Conservation (phyloP, 2,888 invertebrate genomes). For the Leuctra nigra region DNA sequence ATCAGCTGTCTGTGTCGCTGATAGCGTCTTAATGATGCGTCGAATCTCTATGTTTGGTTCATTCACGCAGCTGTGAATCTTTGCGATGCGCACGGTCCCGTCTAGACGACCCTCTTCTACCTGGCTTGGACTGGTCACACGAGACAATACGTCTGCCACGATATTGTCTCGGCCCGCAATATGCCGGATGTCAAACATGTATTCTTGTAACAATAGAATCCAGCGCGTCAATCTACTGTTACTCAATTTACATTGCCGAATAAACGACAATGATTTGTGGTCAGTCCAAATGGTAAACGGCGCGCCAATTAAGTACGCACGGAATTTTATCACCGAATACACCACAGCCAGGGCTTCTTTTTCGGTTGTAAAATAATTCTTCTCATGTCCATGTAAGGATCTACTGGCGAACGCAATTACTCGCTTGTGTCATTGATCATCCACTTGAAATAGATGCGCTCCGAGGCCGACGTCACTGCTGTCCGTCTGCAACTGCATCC, state of each 20-base stretch:
- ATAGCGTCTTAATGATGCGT: neutral
- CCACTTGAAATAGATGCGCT: neutral
- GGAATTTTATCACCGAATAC: slow-evolving; percentile 29
- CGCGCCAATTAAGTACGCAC: neutral
- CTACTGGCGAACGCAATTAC: slow-evolving; percentile 34
- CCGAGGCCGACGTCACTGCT: neutral
- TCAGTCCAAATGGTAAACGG: neutral
- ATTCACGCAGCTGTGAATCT: neutral
- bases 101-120: neutral
- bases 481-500: slow-evolving; percentile 4
- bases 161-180: neutral
- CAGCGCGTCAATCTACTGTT: slow-evolving; percentile 20
- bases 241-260: neutral
- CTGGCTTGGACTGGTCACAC: no score
- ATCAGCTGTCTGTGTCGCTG: neutral
- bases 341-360: slow-evolving; percentile 38
- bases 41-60: neutral
- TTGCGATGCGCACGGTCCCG: neutral
- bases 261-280: slow-evolving; percentile 6
- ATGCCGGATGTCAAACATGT: neutral
- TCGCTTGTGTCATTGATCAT: slow-evolving; percentile 21
- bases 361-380: slow-evolving; percentile 39
- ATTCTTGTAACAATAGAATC: neutral
- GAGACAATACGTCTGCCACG: neutral
- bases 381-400: slow-evolving; percentile 35